A percentile compares a stretch with the other conserved stretches of the same genome.
These are phyloP conservation scores for Schizaphis graminum DNA, from an alignment of 2,888 invertebrate genomes.

Conservation along the genomic window DNA sequence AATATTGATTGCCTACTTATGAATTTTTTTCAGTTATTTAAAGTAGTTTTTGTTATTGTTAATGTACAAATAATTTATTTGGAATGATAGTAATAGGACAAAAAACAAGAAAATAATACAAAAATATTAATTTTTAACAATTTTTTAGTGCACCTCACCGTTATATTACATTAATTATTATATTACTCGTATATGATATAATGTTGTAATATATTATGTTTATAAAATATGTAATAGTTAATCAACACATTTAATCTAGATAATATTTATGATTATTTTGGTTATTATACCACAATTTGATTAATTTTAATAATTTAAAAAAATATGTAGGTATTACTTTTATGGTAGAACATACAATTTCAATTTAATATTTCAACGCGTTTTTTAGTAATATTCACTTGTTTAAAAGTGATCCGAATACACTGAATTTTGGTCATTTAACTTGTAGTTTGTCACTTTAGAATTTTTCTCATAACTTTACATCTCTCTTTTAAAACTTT, in stretches of 20 bases:
- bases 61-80: not conserved
- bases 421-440: slow-evolving; percentile 11
- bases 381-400: not conserved
- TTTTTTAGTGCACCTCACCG: not conserved
- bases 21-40: not conserved
- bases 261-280: not conserved
- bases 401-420: not conserved
- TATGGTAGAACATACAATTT: not conserved
- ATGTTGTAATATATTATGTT: not conserved
- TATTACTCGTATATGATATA: too few species aligned
- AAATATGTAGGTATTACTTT: too few species aligned
- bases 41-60: not conserved
- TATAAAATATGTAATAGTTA: not conserved
- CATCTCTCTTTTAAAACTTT: slow-evolving; percentile 20
- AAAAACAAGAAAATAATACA: not conserved
- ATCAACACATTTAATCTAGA: not conserved
- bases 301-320: not conserved
- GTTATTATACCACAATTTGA: not conserved
- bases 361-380: not conserved
- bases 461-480: not conserved
- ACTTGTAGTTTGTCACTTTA: slow-evolving; percentile 26
- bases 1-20: not conserved
- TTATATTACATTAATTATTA: not conserved
- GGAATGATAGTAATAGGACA: not conserved
- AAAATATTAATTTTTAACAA: not conserved